Base-by-base conservation (phyloP, 2,113 vertebrate species). In the Elephantulus edwardii region DNA sequence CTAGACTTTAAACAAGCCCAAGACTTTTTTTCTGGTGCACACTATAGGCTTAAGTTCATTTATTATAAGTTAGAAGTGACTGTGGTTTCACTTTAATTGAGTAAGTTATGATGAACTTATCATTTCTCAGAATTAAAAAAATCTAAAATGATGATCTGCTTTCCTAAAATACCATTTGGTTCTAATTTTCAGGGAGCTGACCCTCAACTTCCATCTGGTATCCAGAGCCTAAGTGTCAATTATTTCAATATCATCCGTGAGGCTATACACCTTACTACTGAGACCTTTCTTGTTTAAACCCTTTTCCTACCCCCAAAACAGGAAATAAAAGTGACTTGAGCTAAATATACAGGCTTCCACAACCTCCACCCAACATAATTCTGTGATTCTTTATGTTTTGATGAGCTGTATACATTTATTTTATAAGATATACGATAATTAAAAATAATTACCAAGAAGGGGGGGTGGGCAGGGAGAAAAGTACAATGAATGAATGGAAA, bases 291-390 rank as follows among this genome's bases (percentile, higher is more conserved):
- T 88, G 42, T 76, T 86, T 78, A 82, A 83, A 64, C 54, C 77
- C 46, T 86, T 78, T 70, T 74, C 86, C 56, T 76, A 76, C 50
- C 66, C 90, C 80, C 74, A 86, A 86, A 83, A 94, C 95, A 96
- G 96, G 95, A 96, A 96, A 92, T 89, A 89, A 85, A 92, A 94
- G 68, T 92, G 80, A 77, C 74, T 83, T 82, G 90, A 95, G 90
- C 90, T 90, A 64, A 95, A 90, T 72, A 14, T 74, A 74, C 84
- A 95, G 30, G 56, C 52, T 5, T 19, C 75, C 80, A 62, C 62
- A 56, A 35, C n/a, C 68, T 56, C 58, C 6, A 3, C 38, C 33
- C 62, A 82, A 11, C 35, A 13, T 50, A 62, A 76, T 75, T 66
- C 71, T 95, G 54, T 92, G 78, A n/a, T n/a, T n/a, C 72, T 92